Percentiles rank a stretch among this genome's conserved stretches.
phyloP scores from a whole-genome alignment of 2,113 vertebrate species.

The Tetrax tetrax region DNA sequence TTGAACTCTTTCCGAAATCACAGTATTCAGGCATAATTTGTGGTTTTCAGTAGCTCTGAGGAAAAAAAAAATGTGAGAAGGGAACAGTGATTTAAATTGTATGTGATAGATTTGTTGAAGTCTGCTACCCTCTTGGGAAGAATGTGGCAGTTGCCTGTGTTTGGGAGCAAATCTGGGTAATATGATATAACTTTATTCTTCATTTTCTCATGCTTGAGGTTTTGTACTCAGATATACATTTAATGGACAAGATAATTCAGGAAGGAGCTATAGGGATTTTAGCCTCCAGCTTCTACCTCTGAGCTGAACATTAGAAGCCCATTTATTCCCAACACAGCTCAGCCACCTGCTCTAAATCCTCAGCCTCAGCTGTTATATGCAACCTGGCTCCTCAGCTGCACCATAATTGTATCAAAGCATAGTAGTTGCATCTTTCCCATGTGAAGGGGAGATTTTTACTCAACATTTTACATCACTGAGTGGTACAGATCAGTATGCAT shows the following conservation, averaged over 20 bases:
- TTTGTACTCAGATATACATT: not conserved
- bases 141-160: not conserved
- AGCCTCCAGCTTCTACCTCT: not conserved
- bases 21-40: not conserved
- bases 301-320: not conserved
- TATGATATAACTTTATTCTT: not conserved
- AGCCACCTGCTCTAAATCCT: not conserved
- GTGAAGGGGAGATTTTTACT: not conserved
- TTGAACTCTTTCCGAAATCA: not conserved
- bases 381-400: not conserved
- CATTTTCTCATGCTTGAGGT: not conserved
- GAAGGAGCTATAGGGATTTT: not conserved
- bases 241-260: not conserved
- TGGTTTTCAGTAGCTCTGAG: not conserved
- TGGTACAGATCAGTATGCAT: not conserved
- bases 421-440: not conserved
- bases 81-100: not conserved
- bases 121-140: not conserved
- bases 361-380: not conserved
- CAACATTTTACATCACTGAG: not conserved
- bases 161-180: not conserved
- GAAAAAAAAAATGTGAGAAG: not conserved
- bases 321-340: not conserved
- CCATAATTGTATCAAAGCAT: not conserved
- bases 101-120: fast-evolving